A percentile compares a stretch with the other conserved stretches of the same genome.
Conservation (phyloP, 2,113 vertebrate genomes). For the Notothenia rossii region DNA sequence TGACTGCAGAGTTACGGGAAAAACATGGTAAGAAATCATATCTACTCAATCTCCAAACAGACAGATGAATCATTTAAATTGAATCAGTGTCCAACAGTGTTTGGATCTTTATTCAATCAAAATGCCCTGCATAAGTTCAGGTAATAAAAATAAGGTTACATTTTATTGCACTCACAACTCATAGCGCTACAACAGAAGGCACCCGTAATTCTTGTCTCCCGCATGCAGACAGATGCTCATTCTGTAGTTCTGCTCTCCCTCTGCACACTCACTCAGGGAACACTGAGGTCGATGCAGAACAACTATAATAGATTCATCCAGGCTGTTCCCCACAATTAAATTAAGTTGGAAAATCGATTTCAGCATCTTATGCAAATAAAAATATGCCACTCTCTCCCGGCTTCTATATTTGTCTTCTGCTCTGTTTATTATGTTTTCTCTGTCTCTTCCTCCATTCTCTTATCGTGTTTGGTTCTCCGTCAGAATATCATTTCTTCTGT, state of each 20-base stretch:
- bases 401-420: constrained; percentile 49
- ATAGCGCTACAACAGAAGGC: constrained; percentile 15
- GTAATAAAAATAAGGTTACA: constrained; percentile 26
- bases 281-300: constrained; percentile 66
- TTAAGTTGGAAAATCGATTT: constrained; percentile 78
- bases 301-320: constrained; percentile 71
- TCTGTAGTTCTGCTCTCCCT: constrained; percentile 27
- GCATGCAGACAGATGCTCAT: constrained; percentile 50
- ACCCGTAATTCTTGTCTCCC: constrained; percentile 42
- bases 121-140: constrained; percentile 26
- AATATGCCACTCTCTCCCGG: constrained; percentile 53
- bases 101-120: constrained; percentile 28
- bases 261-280: constrained; percentile 56
- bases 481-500: constrained; percentile 25
- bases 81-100: constrained; percentile 12
- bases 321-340: constrained; percentile 73
- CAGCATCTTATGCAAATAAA: constrained; percentile 70
- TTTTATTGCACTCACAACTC: constrained; percentile 29
- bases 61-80: constrained; percentile 17
- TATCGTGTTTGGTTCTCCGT: constrained; percentile 21
- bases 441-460: constrained; percentile 7
- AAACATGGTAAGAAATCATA: not conserved
- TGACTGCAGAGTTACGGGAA: too few relatives aligned
- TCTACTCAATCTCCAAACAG: not conserved
- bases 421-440: constrained; percentile 26